phyloP scores from a whole-genome alignment of 2,888 invertebrate genomes.

The Subacronicta megacephala region DNA sequence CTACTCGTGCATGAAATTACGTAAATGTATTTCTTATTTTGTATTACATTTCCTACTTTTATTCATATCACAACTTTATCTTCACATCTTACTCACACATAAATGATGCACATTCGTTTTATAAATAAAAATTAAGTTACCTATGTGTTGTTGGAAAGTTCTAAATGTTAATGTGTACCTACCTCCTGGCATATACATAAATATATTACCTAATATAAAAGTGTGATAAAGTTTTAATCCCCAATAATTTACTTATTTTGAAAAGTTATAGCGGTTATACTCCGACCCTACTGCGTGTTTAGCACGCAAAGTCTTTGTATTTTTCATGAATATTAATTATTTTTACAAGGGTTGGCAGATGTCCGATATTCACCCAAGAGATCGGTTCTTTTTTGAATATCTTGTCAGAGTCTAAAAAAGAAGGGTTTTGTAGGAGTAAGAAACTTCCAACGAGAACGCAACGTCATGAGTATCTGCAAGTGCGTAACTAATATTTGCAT shows the following conservation, averaged over 20 bases:
- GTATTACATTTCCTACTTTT: slow-evolving; percentile 22
- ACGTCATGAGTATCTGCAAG: slow-evolving; percentile 30
- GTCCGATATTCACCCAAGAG: slow-evolving; percentile 41
- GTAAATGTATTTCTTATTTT: slow-evolving; percentile 46
- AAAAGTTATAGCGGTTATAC: slow-evolving; percentile 45
- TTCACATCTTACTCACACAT: not conserved
- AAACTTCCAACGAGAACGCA: slow-evolving; percentile 14
- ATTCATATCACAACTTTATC: slow-evolving; percentile 1
- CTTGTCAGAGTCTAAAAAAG: slow-evolving; percentile 25
- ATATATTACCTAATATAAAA: slow-evolving; percentile 31
- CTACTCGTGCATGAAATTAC: slow-evolving; percentile 54
- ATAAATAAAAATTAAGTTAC: slow-evolving; percentile 4
- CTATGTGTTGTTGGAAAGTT: not conserved
- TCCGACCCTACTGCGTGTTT: slow-evolving; percentile 45
- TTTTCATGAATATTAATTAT: slow-evolving; percentile 59
- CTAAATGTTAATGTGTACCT: slow-evolving; percentile 20
- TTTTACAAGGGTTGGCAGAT: slow-evolving; percentile 48
- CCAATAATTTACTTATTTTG: slow-evolving; percentile 49
- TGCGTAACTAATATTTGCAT: slow-evolving; percentile 40
- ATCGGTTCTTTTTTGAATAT: slow-evolving; percentile 43
- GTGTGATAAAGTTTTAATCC: slow-evolving; percentile 39
- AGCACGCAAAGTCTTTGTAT: slow-evolving; percentile 44
- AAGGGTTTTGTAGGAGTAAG: slow-evolving; percentile 26
- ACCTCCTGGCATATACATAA: slow-evolving; percentile 17
- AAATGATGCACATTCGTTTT: slow-evolving; percentile 7